Conservation (phyloP, 2,113 vertebrate genomes). For the Noctilio leporinus region DNA sequence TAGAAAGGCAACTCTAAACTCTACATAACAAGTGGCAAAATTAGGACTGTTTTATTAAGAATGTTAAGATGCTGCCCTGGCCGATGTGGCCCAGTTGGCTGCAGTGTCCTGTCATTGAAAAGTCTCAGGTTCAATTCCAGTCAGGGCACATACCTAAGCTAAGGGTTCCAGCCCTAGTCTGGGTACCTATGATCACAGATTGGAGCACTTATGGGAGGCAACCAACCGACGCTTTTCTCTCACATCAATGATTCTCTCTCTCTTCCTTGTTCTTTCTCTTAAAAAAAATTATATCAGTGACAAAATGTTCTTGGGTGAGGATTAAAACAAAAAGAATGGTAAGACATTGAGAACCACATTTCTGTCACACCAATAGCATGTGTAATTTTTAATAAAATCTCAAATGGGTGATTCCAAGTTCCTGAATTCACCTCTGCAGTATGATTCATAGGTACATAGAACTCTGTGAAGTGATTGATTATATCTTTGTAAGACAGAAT, state of each 20-base stretch:
- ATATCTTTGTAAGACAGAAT: not conserved
- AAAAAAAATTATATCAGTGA: not conserved
- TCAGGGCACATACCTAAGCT: not conserved
- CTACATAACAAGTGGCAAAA: not conserved
- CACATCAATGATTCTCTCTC: not conserved
- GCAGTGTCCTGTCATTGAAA: not conserved
- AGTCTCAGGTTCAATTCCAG: too few species aligned
- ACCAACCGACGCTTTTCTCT: not conserved
- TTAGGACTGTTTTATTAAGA: not conserved
- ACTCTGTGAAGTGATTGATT: not conserved
- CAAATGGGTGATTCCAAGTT: not conserved
- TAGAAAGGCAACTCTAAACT: conserved; percentile 1
- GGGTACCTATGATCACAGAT: too few species aligned
- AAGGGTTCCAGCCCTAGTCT: not conserved
- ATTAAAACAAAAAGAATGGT: not conserved
- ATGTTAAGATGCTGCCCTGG: not conserved
- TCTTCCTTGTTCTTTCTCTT: not conserved
- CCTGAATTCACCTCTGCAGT: not conserved
- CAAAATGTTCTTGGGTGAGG: too few species aligned
- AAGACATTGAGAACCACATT: not conserved
- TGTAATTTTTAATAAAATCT: not conserved
- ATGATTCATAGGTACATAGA: not conserved
- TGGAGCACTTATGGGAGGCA: not conserved
- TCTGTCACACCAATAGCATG: not conserved
- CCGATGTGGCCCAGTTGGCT: not conserved